These are phyloP conservation scores for Stichodactyla helianthus DNA, from an alignment of 64 coral and sea anemone genomes.

Conservation along the genomic window DNA sequence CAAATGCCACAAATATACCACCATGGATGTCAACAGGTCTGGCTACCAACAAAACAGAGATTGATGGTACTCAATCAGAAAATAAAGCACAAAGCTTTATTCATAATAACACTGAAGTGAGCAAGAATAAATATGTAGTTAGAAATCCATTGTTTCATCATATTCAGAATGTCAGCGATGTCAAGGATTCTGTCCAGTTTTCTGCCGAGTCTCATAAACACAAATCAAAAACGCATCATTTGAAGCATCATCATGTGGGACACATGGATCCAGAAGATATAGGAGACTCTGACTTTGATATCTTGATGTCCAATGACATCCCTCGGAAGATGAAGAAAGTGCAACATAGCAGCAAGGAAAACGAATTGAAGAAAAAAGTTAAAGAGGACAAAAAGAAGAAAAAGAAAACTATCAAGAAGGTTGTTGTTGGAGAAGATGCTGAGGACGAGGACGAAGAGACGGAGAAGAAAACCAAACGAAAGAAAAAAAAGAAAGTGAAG, in stretches of 20 bases:
- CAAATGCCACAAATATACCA: neutral
- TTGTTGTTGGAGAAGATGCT: slow-evolving; percentile 34
- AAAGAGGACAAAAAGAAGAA: slow-evolving; percentile 1
- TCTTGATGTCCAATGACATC: slow-evolving; percentile 88
- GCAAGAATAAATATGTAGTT: neutral
- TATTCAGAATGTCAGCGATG: neutral
- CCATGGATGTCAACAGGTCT: neutral
- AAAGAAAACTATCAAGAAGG: neutral
- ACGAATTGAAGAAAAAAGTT: slow-evolving; percentile 9
- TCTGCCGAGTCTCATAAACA: slow-evolving; percentile 38
- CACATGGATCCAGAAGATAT: slow-evolving; percentile 64
- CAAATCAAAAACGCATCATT: neutral
- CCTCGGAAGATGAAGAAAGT: slow-evolving; percentile 47
- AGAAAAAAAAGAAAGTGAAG: slow-evolving; percentile 1
- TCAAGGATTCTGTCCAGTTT: slow-evolving; percentile 24
- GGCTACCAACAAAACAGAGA: neutral
- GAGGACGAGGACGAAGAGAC: slow-evolving; percentile 7
- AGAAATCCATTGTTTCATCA: slow-evolving; percentile 4
- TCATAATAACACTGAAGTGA: neutral
- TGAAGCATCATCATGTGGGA: slow-evolving; percentile 8
- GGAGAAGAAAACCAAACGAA: slow-evolving; percentile 11
- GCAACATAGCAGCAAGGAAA: neutral
- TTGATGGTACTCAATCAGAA: neutral
- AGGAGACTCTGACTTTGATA: slow-evolving; percentile 93
- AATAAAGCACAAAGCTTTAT: neutral